phyloP scores from a whole-genome alignment of 2,113 vertebrate genomes.

The Eubucco bourcierii region DNA sequence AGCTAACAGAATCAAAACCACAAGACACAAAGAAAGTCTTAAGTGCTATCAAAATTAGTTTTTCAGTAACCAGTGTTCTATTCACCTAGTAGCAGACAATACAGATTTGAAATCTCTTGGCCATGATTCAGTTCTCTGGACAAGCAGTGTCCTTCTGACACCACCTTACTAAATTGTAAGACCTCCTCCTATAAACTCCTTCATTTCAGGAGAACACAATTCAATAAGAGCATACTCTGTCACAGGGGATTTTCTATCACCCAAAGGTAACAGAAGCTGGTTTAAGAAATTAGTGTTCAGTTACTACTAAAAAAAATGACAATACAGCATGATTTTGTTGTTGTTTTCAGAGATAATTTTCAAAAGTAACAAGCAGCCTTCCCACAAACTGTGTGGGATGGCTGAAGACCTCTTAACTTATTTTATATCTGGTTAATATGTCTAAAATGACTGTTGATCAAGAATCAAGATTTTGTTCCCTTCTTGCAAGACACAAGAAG shows the following conservation, averaged over 20 bases:
- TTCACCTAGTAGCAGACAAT: background rate
- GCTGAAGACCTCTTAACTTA: background rate
- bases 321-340: background rate
- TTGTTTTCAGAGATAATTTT: background rate
- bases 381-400: background rate
- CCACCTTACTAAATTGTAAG: background rate
- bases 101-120: background rate
- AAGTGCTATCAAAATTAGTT: background rate
- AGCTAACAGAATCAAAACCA: background rate
- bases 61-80: background rate
- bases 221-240: background rate
- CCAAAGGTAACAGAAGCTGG: background rate
- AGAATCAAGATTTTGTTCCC: background rate
- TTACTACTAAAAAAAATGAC: background rate
- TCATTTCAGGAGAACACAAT: background rate
- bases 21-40: background rate
- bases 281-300: background rate
- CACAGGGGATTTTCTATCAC: background rate
- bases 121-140: background rate
- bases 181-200: background rate
- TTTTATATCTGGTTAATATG: background rate
- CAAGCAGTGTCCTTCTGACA: background rate
- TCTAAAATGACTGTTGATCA: background rate
- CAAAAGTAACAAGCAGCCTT: background rate
- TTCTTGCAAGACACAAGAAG: background rate